A percentile compares a stretch with the other conserved stretches of the same genome.
Conservation (phyloP, 2,113 vertebrate genomes). For the Psammodynastes pulverulentus region DNA sequence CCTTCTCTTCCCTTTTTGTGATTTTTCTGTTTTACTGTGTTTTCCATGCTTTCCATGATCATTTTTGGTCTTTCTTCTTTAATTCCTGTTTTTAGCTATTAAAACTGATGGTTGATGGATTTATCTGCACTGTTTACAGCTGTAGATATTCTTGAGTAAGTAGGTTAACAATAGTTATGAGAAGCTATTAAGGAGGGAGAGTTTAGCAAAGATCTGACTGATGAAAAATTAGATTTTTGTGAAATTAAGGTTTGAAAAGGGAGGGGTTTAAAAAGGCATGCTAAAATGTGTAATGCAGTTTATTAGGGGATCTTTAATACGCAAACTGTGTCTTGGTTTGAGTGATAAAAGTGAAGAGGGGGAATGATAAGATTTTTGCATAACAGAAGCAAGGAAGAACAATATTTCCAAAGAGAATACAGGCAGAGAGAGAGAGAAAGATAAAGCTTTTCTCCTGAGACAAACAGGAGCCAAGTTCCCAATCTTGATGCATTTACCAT, state of each 20-base stretch:
- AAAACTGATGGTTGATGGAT: background rate
- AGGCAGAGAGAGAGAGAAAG: background rate
- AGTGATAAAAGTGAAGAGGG: background rate
- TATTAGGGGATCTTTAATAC: background rate
- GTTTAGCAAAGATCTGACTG: background rate
- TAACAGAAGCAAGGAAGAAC: background rate
- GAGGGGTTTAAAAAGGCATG: background rate
- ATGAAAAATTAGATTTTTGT: background rate
- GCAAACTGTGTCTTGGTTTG: background rate
- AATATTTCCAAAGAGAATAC: background rate
- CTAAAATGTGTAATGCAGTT: background rate
- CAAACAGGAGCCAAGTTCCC: slow-evolving; percentile 27
- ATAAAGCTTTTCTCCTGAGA: slow-evolving; percentile 23
- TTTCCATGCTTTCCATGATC: background rate
- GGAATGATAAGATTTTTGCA: background rate
- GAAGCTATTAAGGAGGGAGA: background rate
- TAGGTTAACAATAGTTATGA: background rate
- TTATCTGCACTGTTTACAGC: background rate
- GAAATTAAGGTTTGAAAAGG: background rate
- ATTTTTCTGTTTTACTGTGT: background rate
- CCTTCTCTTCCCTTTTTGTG: background rate
- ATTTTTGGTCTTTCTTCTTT: background rate
- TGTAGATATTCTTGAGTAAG: background rate
- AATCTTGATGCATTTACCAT: slow-evolving; percentile 50
- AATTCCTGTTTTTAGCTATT: background rate